Base-by-base conservation (phyloP, 2,113 vertebrate species). In the Oryzias celebensis region DNA sequence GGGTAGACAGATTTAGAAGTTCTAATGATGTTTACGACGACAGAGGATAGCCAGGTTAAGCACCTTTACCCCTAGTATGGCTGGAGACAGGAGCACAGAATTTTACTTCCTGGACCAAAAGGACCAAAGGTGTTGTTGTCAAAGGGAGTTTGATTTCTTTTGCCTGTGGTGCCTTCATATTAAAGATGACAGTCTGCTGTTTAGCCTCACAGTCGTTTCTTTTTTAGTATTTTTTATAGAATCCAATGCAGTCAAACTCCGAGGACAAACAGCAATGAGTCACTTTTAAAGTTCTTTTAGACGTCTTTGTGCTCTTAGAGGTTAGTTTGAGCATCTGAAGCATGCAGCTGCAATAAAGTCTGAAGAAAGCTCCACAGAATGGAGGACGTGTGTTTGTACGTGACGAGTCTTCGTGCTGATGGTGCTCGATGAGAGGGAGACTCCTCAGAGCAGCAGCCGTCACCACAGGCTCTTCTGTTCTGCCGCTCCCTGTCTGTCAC, bases 401-500 rank as follows among this genome's bases (percentile, higher is more conserved):
- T 51, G 8, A 24, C 41, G n/a, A 8, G 20, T 58, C 69, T 6
- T 45, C 14, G 12, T 42, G 46, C 78, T 59, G 49, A 65, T 73
- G 71, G 62, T 75, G 75, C 57, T 58, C 75, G 80, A 83, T 80
- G 76, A 82, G 67, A 58, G 71, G 77, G 77, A 75, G 73, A 62
- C 58, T 62, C 42, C 78, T 82, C 78, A 73, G 78, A 87, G 73
- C 76, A 83, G 81, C 80, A 83, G 71, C 68, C 68, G 63, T 78
- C 78, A 83, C 85, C 80, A 80, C 78, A 77, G 75, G 80, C 82
- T 73, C 54, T 77, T 83, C 47, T 72, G 12, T 74, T 78, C 75
- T 71, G 63, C 67, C 48, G 49, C 75, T 55, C 42, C 42, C 69
- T 16, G 49, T 75, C 66, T 67, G 43, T 24, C 58, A 22, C 14